Conservation (phyloP, 2,113 vertebrate species). For the Microtus montanus region DNA sequence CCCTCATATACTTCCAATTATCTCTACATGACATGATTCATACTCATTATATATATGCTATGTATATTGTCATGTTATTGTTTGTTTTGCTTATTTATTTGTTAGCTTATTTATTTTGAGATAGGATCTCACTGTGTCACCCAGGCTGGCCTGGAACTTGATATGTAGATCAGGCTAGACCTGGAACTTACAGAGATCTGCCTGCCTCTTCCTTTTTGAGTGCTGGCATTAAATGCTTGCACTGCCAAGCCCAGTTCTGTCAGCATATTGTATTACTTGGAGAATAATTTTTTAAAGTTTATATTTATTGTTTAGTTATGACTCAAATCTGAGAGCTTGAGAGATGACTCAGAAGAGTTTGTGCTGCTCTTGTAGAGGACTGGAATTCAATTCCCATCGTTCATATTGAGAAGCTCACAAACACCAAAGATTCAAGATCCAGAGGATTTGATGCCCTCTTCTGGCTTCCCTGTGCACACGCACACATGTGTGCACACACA, state of each 20-base stretch:
- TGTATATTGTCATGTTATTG: neutral
- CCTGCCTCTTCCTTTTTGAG: neutral
- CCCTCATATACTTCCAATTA: neutral
- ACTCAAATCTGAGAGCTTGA: neutral
- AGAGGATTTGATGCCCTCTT: neutral
- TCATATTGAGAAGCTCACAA: neutral
- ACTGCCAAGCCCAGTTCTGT: neutral
- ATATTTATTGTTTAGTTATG: neutral
- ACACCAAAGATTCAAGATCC: neutral
- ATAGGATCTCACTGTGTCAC: neutral
- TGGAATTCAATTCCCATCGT: neutral
- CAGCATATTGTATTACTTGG: neutral
- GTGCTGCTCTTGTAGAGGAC: neutral
- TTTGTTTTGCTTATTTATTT: neutral
- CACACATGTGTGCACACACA: neutral
- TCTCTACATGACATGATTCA: neutral
- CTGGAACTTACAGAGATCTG: neutral
- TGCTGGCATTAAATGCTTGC: neutral
- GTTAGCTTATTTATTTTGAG: neutral
- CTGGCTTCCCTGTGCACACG: neutral
- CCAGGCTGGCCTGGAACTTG: neutral
- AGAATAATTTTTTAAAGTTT: neutral
- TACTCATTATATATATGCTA: neutral
- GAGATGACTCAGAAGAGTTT: neutral
- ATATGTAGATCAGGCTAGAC: neutral